Base-by-base conservation (phyloP, 2,888 invertebrate genomes). In the Cenopis cana region DNA sequence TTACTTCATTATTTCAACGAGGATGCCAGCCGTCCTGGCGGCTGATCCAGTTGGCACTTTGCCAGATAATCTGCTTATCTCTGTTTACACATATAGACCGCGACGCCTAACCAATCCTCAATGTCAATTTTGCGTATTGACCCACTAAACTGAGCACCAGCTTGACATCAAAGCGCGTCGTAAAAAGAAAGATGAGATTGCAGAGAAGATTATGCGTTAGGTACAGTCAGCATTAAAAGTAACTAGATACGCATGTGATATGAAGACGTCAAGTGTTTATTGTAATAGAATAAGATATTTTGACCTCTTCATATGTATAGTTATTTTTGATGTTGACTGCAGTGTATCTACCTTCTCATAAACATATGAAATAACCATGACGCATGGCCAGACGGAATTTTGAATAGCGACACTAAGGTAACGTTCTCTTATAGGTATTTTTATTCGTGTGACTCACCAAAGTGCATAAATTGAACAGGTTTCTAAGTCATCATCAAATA, bases 41-140 rank as follows among this genome's bases (percentile, higher is more conserved):
- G 74, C 70, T 81, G 87, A 79, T 87, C 84, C 76, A 89, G 75
- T 90, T 90, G 90, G 90, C 84, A 50, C 1, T 6, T 2, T 17
- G 85, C 90, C 90, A 90, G 83, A 71, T 52, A n/a, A 59, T 70
- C 61, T 38, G 75, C 78, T 79, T 78, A 69, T 76, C 79, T 79
- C 79, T 79, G 79, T 80, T 82, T 81, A 74, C 75, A 68, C 74
- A 66, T 74, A 65, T 75, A 85, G 83, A 83, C 80, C 78, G 77
- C 78, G 76, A 78, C 81, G 81, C 76, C 81, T 78, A 79, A 83
- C 83, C 77, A 74, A 80, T 77, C 78, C 78, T 87, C 90, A 91
- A 90, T 90, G 90, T 90, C 91, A 89, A 85, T 86, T 82, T 81
- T 81, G 78, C 79, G 78, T 76, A 77, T 73, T 81, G 84, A 85